Evolutionary conservation across 2,888 invertebrate species (phyloP), one percentile per base, ranked within the genome.

Genomic region (Drosophila putrida): DNA sequence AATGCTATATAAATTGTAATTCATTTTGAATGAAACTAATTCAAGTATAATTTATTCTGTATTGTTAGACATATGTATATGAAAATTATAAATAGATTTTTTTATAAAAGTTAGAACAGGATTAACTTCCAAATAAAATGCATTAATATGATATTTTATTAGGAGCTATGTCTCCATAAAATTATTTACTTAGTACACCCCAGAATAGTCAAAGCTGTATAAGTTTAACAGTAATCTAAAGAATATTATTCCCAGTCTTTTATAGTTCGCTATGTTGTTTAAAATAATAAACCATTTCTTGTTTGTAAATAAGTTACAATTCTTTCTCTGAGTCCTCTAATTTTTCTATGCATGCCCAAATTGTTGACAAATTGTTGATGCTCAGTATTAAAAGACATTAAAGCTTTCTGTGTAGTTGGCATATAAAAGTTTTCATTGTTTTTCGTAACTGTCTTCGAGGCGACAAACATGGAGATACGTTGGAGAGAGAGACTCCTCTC

Each of bases 391-490:
- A 67, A 62, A 46, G 38, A 62, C 68, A 58, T 67, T 67, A 63
- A 71, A 80, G 71, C 69, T 62, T 72, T 72, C 46, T 57, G 35
- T 46, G 64, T 69, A 82, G 81, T 78, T 84, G 76, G 51, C 69
- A 81, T 62, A 75, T 87, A 87, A 84, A 82, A 82, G 80, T 87
- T 82, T 87, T 87, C 80, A 82, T 82, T 82, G 88, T 87, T 82
- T 83, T 77, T 65, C 63, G 69, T 62, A 60, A 70, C 65, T 65
- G 73, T 78, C 70, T 83, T 66, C 53, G 60, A 79, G 75, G 75
- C 76, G 76, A 79, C 71, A 77, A 47, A 60, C 49, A 31, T 47
- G 53, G 54, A 46, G 57, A 57, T 57, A 36, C 36, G 2, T 1
- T 20, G 2, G 20, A 41, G 33, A 20, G 43, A 25, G 13, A 38